Percentiles rank a stretch among this genome's conserved stretches.
Evolutionary conservation across 2,888 invertebrate species (phyloP).

Genomic region (Eristalis tenax): DNA sequence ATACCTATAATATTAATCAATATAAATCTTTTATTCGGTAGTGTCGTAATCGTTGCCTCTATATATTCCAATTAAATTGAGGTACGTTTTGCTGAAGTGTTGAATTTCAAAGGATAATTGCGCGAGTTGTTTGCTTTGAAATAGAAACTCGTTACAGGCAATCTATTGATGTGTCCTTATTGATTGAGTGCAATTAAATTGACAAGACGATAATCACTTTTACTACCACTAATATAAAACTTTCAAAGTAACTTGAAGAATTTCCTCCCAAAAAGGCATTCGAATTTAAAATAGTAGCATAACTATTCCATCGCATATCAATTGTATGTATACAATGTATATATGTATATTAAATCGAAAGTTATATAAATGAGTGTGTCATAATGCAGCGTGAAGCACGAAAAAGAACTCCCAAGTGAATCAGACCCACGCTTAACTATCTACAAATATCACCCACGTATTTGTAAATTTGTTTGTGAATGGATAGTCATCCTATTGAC

Average conservation of each 20-base stretch:
- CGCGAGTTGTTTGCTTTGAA: slow-evolving; percentile 69
- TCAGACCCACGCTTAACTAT: slow-evolving; percentile 59
- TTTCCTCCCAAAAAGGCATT: slow-evolving; percentile 14
- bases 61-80: slow-evolving; percentile 65
- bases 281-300: too few relatives aligned
- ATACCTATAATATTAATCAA: slow-evolving; percentile 63
- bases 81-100: slow-evolving; percentile 59
- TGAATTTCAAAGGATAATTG: slow-evolving; percentile 71
- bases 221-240: slow-evolving; percentile 50
- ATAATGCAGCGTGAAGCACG: slow-evolving; percentile 15
- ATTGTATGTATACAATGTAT: background rate
- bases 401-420: slow-evolving; percentile 30
- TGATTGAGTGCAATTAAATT: slow-evolving; percentile 68
- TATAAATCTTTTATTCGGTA: slow-evolving; percentile 55
- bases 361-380: too few relatives aligned
- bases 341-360: background rate
- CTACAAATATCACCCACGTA: slow-evolving; percentile 52
- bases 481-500: slow-evolving; percentile 58
- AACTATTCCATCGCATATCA: background rate
- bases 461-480: slow-evolving; percentile 61
- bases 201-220: slow-evolving; percentile 64
- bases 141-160: slow-evolving; percentile 68
- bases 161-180: slow-evolving; percentile 66
- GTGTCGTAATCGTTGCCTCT: slow-evolving; percentile 51
- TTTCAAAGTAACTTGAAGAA: slow-evolving; percentile 29